Evolutionary conservation across 1,140 invertebrate genomes (phyloP), one percentile per base, ranked within the genome.

Genomic region (Helicoverpa armigera): DNA sequence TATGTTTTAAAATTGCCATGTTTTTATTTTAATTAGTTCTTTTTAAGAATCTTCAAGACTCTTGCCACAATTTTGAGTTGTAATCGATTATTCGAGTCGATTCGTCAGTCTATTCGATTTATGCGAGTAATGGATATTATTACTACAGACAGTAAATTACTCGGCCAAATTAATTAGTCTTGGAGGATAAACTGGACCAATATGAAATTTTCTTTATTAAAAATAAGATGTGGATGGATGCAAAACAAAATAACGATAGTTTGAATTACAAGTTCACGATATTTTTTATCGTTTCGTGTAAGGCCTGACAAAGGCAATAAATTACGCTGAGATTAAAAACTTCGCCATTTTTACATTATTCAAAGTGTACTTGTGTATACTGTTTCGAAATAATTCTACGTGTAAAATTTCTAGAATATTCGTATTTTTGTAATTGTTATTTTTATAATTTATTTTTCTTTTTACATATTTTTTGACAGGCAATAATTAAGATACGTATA

Each of bases 1-100:
- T 86, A 84, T 81, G 79, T 74, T 86, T 83, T 76, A 80, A 80
- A 82, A 86, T 83, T 89, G 89, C 91, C 91, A 92, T 92, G 85
- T 85, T 87, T 88, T 87, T 85, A 81, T 82, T 83, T 67, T 65
- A 77, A 80, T 80, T 60, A 81, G 69, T 81, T 76, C 35, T 43
- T 63, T 76, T 80, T 80, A 79, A 76, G 29, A 54, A 61, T 61
- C 35, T 70, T 56, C 7, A 23, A 60, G 48, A 70, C 9, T 69
- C 65, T 50, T 69, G 60, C 60, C 60, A 18, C 56, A 58, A 58
- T 10, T 35, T 31, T 43, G n/a, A 65, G n/a, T 65, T n/a, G 14
- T 65, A 65, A n/a, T 14, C 29, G 63, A 18, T 31, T 4, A 43
- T 43, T 48, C 48, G 48, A 16, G 58, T 60, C 58, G 13, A 29